Evolutionary conservation across 2,888 invertebrate genomes (phyloP).

Genomic region (Phengaris arion): DNA sequence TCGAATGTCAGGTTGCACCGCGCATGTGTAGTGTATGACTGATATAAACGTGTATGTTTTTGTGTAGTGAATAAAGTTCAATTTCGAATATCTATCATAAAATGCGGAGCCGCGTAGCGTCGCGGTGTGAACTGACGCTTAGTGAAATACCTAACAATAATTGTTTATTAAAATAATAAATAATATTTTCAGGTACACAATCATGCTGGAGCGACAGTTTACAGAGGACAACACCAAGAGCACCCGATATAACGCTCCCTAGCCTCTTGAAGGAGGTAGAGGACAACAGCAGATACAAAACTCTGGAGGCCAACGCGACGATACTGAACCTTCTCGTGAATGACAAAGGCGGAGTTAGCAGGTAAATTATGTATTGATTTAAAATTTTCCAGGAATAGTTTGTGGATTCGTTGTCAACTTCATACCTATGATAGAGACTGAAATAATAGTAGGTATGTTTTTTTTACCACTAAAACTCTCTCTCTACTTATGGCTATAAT

Average conservation of each 20-base stretch:
- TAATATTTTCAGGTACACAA: constrained; percentile 48
- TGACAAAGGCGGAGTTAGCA: constrained; percentile 71
- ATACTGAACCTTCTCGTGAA: constrained; percentile 68
- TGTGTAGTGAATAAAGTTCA: no score
- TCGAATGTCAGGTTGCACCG: no score
- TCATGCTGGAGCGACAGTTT: constrained; percentile 48
- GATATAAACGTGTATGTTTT: no score
- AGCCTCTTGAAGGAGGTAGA: constrained; percentile 65
- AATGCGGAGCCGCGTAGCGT: no score
- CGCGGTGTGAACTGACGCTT: no score
- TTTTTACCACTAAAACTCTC: no score
- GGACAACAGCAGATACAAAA: constrained; percentile 75
- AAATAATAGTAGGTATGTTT: no score
- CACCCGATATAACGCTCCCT: constrained; percentile 52
- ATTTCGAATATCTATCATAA: no score
- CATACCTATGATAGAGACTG: neutral
- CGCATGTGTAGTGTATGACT: no score
- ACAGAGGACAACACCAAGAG: constrained; percentile 38
- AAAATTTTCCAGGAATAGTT: neutral
- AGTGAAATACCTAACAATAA: no score
- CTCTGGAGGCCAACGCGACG: constrained; percentile 70
- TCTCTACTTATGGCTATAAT: no score
- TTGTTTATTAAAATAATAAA: neutral
- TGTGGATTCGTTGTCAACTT: neutral
- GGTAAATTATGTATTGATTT: constrained; percentile 45